These are phyloP conservation scores for Yponomeuta cagnagella DNA, from an alignment of 2,888 invertebrate species.

Conservation along the genomic window DNA sequence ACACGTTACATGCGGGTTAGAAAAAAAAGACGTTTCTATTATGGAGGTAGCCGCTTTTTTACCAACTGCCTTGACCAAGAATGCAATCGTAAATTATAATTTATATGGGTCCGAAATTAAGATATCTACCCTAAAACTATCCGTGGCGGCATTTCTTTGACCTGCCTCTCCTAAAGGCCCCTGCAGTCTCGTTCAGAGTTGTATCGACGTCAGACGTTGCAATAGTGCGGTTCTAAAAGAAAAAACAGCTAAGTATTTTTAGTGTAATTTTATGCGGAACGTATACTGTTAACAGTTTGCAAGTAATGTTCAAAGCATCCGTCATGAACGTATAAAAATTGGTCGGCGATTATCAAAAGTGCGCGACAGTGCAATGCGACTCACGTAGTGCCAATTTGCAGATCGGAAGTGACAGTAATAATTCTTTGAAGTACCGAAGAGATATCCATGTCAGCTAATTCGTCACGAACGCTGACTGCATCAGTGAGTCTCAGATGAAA, in stretches of 20 bases:
- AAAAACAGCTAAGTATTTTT: neutral
- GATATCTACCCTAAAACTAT: constrained; percentile 55
- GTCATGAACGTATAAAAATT: constrained; percentile 30
- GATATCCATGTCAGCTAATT: constrained; percentile 17
- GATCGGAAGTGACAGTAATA: constrained; percentile 20
- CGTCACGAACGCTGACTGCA: neutral
- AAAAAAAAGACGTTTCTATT: constrained; percentile 69
- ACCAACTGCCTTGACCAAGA: constrained; percentile 46
- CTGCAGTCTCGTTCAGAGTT: constrained; percentile 44
- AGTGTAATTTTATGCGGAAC: neutral
- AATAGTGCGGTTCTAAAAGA: neutral
- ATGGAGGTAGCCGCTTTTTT: constrained; percentile 60
- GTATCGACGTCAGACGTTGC: constrained; percentile 51
- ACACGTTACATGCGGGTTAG: constrained; percentile 53
- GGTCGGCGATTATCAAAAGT: constrained; percentile 47
- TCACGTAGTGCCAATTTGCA: constrained; percentile 63
- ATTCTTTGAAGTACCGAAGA: constrained; percentile 15
- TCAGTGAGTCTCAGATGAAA: neutral
- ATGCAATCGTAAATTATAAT: constrained; percentile 72
- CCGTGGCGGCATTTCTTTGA: constrained; percentile 60
- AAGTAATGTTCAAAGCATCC: neutral
- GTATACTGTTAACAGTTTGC: neutral
- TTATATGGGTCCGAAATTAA: constrained; percentile 67
- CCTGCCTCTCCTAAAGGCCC: neutral
- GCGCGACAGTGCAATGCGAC: constrained; percentile 44